Conservation (phyloP, 2,113 vertebrate genomes). For the Oreochromis spilurus region DNA sequence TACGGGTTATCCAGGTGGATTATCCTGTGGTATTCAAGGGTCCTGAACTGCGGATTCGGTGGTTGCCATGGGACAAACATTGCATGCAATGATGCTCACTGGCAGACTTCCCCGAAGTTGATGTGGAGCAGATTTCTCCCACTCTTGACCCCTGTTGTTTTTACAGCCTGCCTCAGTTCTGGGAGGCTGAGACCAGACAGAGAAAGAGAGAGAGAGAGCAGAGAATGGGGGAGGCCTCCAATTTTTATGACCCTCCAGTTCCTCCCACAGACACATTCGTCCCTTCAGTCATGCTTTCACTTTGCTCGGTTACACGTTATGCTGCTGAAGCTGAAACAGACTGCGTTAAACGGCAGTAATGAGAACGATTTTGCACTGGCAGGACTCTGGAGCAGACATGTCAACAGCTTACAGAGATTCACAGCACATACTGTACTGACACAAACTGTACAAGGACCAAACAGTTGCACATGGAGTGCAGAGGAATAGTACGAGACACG, state of each 20-base stretch:
- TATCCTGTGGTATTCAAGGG: not conserved
- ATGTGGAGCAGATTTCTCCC: conserved; percentile 48
- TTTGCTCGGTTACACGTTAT: not conserved
- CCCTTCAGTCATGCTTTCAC: not conserved
- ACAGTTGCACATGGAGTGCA: not conserved
- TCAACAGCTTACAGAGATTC: conserved; percentile 37
- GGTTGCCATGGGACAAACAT: conserved; percentile 16
- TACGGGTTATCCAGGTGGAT: not conserved
- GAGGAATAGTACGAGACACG: not conserved
- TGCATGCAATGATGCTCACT: conserved; percentile 28
- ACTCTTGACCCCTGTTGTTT: conserved; percentile 50
- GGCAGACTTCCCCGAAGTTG: conserved; percentile 33
- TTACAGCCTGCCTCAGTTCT: conserved; percentile 35
- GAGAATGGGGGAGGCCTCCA: not conserved
- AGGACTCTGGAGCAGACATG: conserved; percentile 11
- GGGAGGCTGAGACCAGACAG: conserved; percentile 17
- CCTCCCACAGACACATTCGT: not conserved
- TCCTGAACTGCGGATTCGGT: not conserved
- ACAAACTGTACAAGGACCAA: not conserved
- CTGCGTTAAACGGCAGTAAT: not conserved
- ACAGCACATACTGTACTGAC: conserved; percentile 40
- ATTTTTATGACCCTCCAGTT: conserved; percentile 22
- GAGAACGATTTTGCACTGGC: not conserved
- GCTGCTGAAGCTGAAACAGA: not conserved
- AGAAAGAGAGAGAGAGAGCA: not conserved